Conservation (phyloP, 1,140 invertebrate species). For the Antheraea pernyi region DNA sequence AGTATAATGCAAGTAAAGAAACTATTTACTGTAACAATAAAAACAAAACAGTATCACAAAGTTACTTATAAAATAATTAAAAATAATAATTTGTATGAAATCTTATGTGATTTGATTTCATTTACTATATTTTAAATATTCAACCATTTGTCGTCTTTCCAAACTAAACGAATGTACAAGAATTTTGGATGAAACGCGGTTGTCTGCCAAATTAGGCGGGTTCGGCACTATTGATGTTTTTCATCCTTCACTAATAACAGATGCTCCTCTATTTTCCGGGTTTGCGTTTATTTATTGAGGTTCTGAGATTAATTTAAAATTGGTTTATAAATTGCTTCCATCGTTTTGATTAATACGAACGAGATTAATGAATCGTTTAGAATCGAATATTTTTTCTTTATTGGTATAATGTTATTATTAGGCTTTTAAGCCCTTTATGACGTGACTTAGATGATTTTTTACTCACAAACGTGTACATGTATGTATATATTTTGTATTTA, state of each 20-base stretch:
- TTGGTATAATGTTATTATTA: neutral
- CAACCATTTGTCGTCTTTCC: no score
- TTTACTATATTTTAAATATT: no score
- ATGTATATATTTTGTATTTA: no score
- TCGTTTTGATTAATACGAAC: conserved; percentile 1
- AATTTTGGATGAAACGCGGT: neutral
- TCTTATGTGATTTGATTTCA: no score
- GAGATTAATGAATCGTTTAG: neutral
- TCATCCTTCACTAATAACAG: conserved; percentile 44
- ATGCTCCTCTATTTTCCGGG: conserved; percentile 39
- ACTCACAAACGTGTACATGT: no score
- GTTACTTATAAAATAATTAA: no score
- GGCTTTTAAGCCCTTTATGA: no score
- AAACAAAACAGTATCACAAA: no score
- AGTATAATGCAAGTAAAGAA: no score
- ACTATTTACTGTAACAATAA: no score
- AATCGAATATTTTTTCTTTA: neutral
- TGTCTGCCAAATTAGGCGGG: conserved; percentile 17
- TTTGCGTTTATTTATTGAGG: conserved; percentile 42
- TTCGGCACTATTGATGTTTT: conserved; percentile 30
- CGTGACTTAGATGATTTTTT: no score
- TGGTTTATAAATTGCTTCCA: conserved; percentile 26
- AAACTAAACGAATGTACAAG: neutral
- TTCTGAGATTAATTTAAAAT: conserved; percentile 27
- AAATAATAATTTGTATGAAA: no score